Base-by-base conservation (phyloP, 2,888 invertebrate species). In the Drosophila nr. medialis region DNA sequence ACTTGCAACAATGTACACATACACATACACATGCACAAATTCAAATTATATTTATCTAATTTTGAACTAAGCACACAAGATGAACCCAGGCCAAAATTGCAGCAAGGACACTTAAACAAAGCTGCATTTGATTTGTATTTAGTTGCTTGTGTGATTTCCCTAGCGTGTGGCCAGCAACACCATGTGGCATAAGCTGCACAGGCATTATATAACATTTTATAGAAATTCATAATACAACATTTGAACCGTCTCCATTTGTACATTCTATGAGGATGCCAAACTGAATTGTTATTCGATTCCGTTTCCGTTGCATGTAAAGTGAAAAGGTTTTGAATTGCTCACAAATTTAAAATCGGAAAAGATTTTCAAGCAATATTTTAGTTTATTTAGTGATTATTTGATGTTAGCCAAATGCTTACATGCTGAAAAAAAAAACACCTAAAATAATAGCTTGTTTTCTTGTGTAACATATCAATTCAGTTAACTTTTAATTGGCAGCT, bases 1-100 rank as follows among this genome's bases (percentile, higher is more conserved):
- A 68, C 70, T 81, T 83, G 75, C 81, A 68, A 74, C 86, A 85
- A 82, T 83, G 77, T 83, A 79, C 74, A 77, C 76, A 81, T 81
- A 79, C 74, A 79, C 76, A 81, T 71, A 75, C 75, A 83, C 76
- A 81, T 71, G 74, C 75, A 83, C 80, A 73, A 78, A 75, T 73
- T 80, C 69, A 81, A 85, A 88, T 88, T 75, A 81, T 83, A 83
- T 86, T 85, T 85, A 86, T 85, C 83, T 88, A 80, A 85, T 85
- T 88, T 80, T 71, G 58, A 75, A 42, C 79, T 72, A 72, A 85
- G 63, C 81, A 86, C 66, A 66, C 74, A 56, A 64, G 51, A 21
- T 34, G 32, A 29, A 45, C 13, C 4, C 24, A 40, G 54, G 21
- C 61, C 38, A 70, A 49, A 74, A 66, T 55, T 77, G 61, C 63